Evolutionary conservation across 2,113 vertebrate genomes (phyloP), one percentile per base, ranked within the genome.

Genomic region (Halcyon malimbica): DNA sequence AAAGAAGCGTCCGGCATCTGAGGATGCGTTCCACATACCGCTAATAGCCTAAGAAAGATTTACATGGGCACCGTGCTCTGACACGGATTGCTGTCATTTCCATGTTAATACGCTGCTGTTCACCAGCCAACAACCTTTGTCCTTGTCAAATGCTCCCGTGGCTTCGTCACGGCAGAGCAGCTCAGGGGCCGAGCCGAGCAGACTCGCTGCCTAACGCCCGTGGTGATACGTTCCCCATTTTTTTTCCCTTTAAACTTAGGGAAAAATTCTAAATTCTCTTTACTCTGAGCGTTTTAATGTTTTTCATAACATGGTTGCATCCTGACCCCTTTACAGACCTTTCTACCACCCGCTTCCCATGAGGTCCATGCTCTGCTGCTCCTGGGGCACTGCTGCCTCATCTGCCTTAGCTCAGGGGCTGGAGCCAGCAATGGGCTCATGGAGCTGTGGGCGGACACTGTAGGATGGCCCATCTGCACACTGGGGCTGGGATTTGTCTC

Each of bases 121-220:
- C 73, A 68, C 80, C 92, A 94, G 87, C 79, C 94, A 90, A 71
- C 65, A 70, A 87, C 93, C 78, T 91, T 28, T 77, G 94, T 94
- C 86, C 83, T 35, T 77, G 81, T 42, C 76, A 85, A 76, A 91
- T 33, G 86, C 83, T 92, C 83, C 90, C 13, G 3, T 69, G 90
- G 86, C 69, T 96, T 84, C 89, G 92, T 79, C 89, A 82, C 89
- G 63, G 94, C 69, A 44, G 64, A 90, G 92, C 0, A 18, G 80
- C 83, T 69, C 17, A 10, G 84, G 63, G 85, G 83, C 26, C 0
- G 1, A 87, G 90, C 83, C 53, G 33, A 46, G 57, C 48, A 44
- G n/a, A 53, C 65, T 42, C 11, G 48, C 77, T 69, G 94, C 74
- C 50, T 90, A 20, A 48, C 44, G 13, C 53, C 65, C 48, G 46